Evolutionary conservation across 1,140 invertebrate genomes (phyloP), one percentile per base, ranked within the genome.

Genomic region (Ceratoteleas bidentatus): DNA sequence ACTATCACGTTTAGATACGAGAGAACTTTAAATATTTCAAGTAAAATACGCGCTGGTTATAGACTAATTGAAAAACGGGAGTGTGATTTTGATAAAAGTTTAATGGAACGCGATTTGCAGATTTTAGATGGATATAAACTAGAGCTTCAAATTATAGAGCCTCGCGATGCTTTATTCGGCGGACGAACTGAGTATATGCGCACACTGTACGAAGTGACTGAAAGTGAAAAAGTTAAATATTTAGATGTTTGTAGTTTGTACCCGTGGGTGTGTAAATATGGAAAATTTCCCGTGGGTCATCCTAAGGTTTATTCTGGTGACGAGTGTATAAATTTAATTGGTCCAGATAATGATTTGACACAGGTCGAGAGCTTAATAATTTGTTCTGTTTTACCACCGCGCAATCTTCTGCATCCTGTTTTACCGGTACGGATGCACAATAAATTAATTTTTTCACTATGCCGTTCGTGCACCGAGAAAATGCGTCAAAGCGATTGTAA

Each of bases 201-300:
- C 6, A 54, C 53, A n/a, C 76, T 84, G 16, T 80, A 87, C 49
- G 74, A 87, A 76, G 62, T 68, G 13, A 62, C 54, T 40, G 87
- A 90, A 81, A 83, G 83, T 52, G 85, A n/a, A n/a, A n/a, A n/a
- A n/a, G n/a, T n/a, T n/a, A n/a, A n/a, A n/a, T n/a, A n/a, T n/a
- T n/a, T n/a, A n/a, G n/a, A n/a, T n/a, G n/a, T n/a, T n/a, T n/a
- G n/a, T n/a, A n/a, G n/a, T n/a, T n/a, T n/a, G n/a, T n/a, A n/a
- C n/a, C n/a, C n/a, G n/a, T n/a, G n/a, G n/a, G n/a, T n/a, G n/a
- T n/a, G n/a, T n/a, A n/a, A 87, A 57, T 74, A 69, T 9, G 83
- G 81, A 9, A 68, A 78, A 64, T 90, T 86, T 65, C 89, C 88
- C 3, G 38, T 89, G 6, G 86, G 85, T 33, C 87, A 91, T 61